Conservation (phyloP, 2,888 invertebrate genomes). For the Andrena minutula region DNA sequence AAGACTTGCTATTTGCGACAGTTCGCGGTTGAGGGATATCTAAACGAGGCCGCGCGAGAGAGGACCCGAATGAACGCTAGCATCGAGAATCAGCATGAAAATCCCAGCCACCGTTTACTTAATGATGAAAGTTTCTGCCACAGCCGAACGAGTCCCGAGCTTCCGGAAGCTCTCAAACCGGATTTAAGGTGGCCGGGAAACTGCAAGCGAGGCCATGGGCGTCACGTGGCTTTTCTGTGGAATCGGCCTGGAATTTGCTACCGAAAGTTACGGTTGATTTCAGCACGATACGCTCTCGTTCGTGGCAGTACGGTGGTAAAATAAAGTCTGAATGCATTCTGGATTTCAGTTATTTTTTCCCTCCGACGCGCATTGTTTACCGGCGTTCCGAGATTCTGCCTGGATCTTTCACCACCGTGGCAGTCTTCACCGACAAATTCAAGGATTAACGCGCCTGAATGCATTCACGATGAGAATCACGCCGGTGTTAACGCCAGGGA, state of each 20-base stretch:
- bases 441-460: neutral
- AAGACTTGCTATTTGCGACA: constrained; percentile 39
- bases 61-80: neutral
- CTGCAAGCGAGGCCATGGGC: constrained; percentile 5
- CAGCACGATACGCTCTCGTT: constrained; percentile 43
- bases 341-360: constrained; percentile 50
- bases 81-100: constrained; percentile 48
- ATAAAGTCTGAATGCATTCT: constrained; percentile 62
- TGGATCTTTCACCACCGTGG: neutral
- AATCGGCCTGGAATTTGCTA: constrained; percentile 36
- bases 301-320: constrained; percentile 45
- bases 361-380: neutral
- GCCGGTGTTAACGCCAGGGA: neutral
- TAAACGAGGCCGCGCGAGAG: constrained; percentile 20
- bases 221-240: constrained; percentile 27
- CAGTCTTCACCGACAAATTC: neutral
- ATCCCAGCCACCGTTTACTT: constrained; percentile 61
- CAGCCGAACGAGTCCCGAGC: constrained; percentile 27
- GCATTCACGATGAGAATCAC: neutral
- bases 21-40: constrained; percentile 44
- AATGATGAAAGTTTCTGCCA: constrained; percentile 65
- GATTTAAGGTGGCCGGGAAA: constrained; percentile 51
- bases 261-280: constrained; percentile 37
- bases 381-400: neutral
- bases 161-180: constrained; percentile 51